Evolutionary conservation across 2,113 vertebrate genomes (phyloP).

Genomic region (chimpanzee (Pan troglodytes)): NHGRI_mPanTro3-v2.1_pri NC_072411.2:84989001-84989500

Average conservation of each 20-base stretch:
- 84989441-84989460: slow-evolving; percentile 27
- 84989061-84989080: slow-evolving; percentile 33
- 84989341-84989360: slow-evolving; percentile 99
- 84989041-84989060: not conserved
- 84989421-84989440: not conserved
- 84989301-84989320: slow-evolving; percentile 98
- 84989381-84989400: slow-evolving; percentile 90
- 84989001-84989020: not conserved
- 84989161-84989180: slow-evolving; percentile 98
- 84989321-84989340: slow-evolving; percentile 97
- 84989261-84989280: slow-evolving; percentile 99
- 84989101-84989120: not conserved
- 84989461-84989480: not conserved
- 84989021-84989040: slow-evolving; percentile 39
- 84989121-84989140: not conserved
- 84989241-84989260: slow-evolving; percentile 99
- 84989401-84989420: not conserved
- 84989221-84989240: slow-evolving; percentile 99
- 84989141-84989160: slow-evolving; percentile 41
- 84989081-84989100: not conserved
- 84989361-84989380: slow-evolving; percentile 99
- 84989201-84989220: slow-evolving; percentile 98
- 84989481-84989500: slow-evolving; percentile 47
- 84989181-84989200: slow-evolving; percentile 98
- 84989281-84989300: slow-evolving; percentile 99